Evolutionary conservation across 2,888 invertebrate species (phyloP).

Genomic region (Malachius bipustulatus): DNA sequence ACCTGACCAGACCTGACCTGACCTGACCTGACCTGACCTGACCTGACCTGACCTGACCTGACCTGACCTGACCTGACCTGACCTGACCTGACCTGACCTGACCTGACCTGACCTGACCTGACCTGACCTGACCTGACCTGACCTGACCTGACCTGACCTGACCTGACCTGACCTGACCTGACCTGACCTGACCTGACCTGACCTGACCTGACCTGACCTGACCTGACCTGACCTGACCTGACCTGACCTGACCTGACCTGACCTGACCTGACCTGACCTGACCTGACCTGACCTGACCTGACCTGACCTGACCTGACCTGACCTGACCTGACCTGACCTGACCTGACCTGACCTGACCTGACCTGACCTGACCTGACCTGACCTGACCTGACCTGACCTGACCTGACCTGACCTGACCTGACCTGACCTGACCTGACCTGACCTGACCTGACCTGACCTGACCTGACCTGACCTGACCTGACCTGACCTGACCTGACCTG

Average conservation of each 20-base stretch:
- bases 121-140: slow-evolving; percentile 9
- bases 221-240: slow-evolving; percentile 4
- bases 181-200: background rate
- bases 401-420: slow-evolving; percentile 4
- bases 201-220: slow-evolving; percentile 1
- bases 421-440: slow-evolving; percentile 4
- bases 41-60: slow-evolving; percentile 18
- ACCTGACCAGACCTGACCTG: slow-evolving; percentile 7
- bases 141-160: slow-evolving; percentile 1
- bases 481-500: slow-evolving; percentile 32
- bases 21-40: slow-evolving; percentile 17
- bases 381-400: slow-evolving; percentile 4
- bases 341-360: slow-evolving; percentile 4
- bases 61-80: slow-evolving; percentile 2
- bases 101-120: slow-evolving; percentile 21
- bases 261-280: slow-evolving; percentile 4
- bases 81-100: slow-evolving; percentile 14
- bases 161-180: background rate
- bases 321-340: slow-evolving; percentile 4
- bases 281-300: slow-evolving; percentile 4
- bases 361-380: slow-evolving; percentile 4
- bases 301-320: slow-evolving; percentile 4
- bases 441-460: slow-evolving; percentile 4
- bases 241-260: slow-evolving; percentile 4
- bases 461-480: slow-evolving; percentile 4